These are phyloP conservation scores for Xestoiulus laeticollis DNA, from an alignment of 2,888 invertebrate species.

Conservation along the genomic window DNA sequence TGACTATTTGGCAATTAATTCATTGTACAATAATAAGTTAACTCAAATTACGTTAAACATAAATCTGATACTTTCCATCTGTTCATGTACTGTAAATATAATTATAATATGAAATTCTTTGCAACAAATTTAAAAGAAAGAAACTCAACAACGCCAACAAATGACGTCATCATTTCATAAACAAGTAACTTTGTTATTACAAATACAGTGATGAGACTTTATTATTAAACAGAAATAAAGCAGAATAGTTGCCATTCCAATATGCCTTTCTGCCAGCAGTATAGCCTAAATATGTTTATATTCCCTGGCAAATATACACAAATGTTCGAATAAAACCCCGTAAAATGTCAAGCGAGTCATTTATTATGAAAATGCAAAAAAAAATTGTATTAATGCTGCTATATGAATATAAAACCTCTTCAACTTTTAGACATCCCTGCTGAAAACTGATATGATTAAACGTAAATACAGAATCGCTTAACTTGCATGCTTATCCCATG, in stretches of 20 bases:
- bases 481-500: background rate
- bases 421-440: background rate
- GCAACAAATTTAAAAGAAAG: background rate
- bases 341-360: background rate
- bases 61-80: background rate
- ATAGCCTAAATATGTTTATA: background rate
- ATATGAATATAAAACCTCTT: background rate
- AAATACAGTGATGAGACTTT: background rate
- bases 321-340: background rate
- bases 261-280: background rate
- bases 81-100: background rate
- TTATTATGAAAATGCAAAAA: slow-evolving; percentile 18
- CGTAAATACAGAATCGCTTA: background rate
- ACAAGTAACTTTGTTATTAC: background rate
- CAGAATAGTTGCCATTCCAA: background rate
- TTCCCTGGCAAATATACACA: background rate
- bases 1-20: background rate
- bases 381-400: background rate
- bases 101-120: background rate
- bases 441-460: background rate
- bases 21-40: background rate
- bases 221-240: background rate
- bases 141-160: background rate
- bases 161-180: background rate
- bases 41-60: background rate